These are phyloP conservation scores for Megalurothrips usitatus DNA, from an alignment of 2,888 invertebrate genomes.

Conservation along the genomic window DNA sequence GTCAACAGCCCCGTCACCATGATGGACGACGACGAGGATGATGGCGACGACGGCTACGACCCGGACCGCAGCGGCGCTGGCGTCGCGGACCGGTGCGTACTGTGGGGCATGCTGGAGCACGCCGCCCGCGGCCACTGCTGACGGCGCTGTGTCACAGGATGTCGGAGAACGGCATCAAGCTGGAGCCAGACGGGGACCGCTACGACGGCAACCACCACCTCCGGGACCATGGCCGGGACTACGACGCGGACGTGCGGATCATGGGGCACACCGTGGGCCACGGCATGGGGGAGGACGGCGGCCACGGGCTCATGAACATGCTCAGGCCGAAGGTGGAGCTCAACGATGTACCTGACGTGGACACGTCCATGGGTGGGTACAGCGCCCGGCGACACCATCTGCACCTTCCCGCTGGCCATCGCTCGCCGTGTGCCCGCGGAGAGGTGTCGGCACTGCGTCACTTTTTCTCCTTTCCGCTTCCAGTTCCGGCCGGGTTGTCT, in stretches of 20 bases:
- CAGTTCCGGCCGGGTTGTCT: neutral
- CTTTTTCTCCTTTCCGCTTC: neutral
- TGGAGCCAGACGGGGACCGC: neutral
- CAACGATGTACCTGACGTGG: conserved; percentile 1
- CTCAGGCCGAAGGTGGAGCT: conserved; percentile 2
- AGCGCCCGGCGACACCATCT: too few species aligned
- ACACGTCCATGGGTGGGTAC: conserved; percentile 1
- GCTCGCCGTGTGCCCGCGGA: too few species aligned
- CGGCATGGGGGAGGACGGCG: neutral
- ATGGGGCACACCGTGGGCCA: neutral
- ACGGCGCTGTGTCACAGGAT: neutral
- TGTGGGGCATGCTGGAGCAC: too few species aligned
- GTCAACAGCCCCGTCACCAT: neutral
- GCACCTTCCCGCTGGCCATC: too few species aligned
- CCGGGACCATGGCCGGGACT: neutral
- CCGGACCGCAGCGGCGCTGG: neutral
- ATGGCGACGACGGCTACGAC: neutral
- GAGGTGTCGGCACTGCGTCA: too few species aligned
- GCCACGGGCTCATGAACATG: neutral
- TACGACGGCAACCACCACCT: neutral
- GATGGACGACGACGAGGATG: neutral
- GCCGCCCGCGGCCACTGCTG: neutral
- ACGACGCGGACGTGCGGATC: neutral
- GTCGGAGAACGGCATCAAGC: neutral
- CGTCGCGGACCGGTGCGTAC: too few species aligned